phyloP scores from a whole-genome alignment of 2,888 invertebrate species.

The Matsumyia berberina region DNA sequence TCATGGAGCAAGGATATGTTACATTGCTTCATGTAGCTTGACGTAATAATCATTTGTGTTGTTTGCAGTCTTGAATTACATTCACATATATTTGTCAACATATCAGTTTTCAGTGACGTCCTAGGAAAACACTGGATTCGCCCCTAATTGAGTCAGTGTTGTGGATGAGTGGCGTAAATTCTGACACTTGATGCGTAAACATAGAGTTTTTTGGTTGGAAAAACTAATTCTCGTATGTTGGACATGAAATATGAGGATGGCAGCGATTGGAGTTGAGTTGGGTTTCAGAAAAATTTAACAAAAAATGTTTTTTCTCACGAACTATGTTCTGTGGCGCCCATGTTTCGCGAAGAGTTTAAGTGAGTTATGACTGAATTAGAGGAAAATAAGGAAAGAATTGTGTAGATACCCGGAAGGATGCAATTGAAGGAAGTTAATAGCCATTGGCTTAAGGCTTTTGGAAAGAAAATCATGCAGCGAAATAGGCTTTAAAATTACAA shows the following conservation, averaged over 20 bases:
- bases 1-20: conserved; percentile 19
- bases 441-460: background rate
- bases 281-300: conserved; percentile 3
- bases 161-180: conserved; percentile 61
- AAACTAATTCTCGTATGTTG: conserved; percentile 50
- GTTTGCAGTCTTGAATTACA: conserved; percentile 46
- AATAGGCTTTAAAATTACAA: too few relatives aligned
- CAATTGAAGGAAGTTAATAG: conserved; percentile 1
- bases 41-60: conserved; percentile 8
- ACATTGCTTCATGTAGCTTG: conserved; percentile 1
- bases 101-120: conserved; percentile 51
- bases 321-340: conserved; percentile 16
- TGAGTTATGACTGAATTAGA: background rate
- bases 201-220: conserved; percentile 54
- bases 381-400: background rate
- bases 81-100: conserved; percentile 66
- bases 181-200: conserved; percentile 76
- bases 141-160: conserved; percentile 45
- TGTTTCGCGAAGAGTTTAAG: background rate
- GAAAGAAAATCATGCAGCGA: background rate
- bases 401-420: conserved; percentile 5
- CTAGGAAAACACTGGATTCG: conserved; percentile 23
- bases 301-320: conserved; percentile 29
- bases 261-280: conserved; percentile 1
- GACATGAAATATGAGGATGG: conserved; percentile 64